Percentiles rank a stretch among this genome's conserved stretches.
Evolutionary conservation across 2,113 vertebrate species (phyloP).

Genomic region (Numida meleagris): DNA sequence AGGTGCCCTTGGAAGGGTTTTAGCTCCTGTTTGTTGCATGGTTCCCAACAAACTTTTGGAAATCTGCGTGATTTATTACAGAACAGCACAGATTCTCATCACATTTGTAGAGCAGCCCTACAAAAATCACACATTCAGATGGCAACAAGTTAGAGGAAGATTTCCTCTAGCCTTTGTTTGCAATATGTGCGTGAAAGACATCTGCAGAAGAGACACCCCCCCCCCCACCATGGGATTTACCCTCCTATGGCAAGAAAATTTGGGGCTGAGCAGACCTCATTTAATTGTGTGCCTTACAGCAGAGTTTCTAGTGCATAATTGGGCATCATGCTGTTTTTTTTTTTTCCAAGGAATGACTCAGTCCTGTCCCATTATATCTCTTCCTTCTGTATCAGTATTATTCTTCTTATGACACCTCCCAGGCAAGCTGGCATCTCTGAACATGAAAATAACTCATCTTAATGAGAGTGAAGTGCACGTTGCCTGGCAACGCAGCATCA

Average conservation of each 20-base stretch:
- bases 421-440: not conserved
- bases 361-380: conserved; percentile 4
- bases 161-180: not conserved
- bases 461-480: conserved; percentile 37
- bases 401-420: conserved; percentile 2
- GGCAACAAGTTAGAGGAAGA: not conserved
- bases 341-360: not conserved
- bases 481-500: conserved; percentile 28
- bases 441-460: conserved; percentile 42
- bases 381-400: not conserved
- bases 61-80: not conserved
- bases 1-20: not conserved
- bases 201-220: not conserved
- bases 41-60: not conserved
- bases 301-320: not conserved
- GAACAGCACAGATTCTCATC: not conserved
- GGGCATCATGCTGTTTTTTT: not conserved
- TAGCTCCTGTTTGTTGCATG: fast-evolving
- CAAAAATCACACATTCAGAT: not conserved
- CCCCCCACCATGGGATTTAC: not conserved
- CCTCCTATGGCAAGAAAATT: not conserved
- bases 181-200: not conserved
- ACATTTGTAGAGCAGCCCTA: not conserved
- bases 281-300: conserved; percentile 3
- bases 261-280: not conserved